Evolutionary conservation across 2,113 vertebrate genomes (phyloP), one percentile per base, ranked within the genome.

Genomic region (Conger conger): DNA sequence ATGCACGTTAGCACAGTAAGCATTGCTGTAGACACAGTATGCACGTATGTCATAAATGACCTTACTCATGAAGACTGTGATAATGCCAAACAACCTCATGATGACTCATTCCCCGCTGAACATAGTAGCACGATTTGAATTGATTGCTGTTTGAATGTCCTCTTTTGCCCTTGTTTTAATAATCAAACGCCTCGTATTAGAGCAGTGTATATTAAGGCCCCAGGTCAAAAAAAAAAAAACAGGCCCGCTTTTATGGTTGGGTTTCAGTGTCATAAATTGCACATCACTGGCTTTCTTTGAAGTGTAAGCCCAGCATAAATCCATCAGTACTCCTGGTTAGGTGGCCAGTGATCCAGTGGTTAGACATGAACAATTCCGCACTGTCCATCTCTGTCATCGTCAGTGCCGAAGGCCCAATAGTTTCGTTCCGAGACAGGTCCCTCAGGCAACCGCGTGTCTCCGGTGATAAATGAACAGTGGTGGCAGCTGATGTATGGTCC

Each of bases 331-430:
- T 73, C 57, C 81, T 54, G 79, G 53, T 79, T 80, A 86, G 84
- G 83, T 87, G 76, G 85, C 16, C 77, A 53, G 81, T 86, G 84
- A 87, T 87, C 50, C 36, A 80, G 77, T 78, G 82, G 57, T 78
- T 76, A 84, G 57, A 82, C 82, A 42, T 53, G 37, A 76, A 78
- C 60, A 2, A 33, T 77, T 81, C 45, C 30, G 36, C 17, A 50
- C 78, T 76, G 63, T 89, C 82, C 33, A 45, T 89, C 86, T 89
- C 82, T 84, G 86, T 87, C 88, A 84, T 37, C 81, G 1, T 17
- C 18, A 16, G 20, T n/a, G 35, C 37, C n/a, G 54, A 38, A 35
- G 23, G 45, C 30, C 50, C 30, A 53, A 79, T 33, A 63, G 27
- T 82, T 87, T 84, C 42, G 57, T 40, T 27, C 33, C 80, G n/a